Evolutionary conservation across 2,888 invertebrate genomes (phyloP), one percentile per base, ranked within the genome.

Genomic region (Dioctria linearis): DNA sequence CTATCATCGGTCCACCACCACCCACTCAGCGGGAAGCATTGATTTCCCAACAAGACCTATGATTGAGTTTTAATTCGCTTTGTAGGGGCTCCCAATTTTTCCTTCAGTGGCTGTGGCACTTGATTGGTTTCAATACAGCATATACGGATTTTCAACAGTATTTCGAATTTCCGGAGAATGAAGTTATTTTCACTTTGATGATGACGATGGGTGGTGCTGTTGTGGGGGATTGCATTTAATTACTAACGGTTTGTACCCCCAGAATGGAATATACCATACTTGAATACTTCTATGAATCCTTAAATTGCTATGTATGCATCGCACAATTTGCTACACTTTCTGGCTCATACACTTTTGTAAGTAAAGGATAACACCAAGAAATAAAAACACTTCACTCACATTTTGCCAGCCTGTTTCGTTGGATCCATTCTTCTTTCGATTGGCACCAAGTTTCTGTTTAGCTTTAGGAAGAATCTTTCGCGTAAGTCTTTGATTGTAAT

Each of bases 61-160:
- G 76, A 76, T 76, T 76, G 61, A 76, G 76, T 76, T 76, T 76
- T 76, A 76, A 76, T 76, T 76, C 61, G 76, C 76, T 76, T 76
- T 76, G 76, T 76, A 76, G 61, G 59, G 46, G 25, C 43, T 76
- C 25, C 61, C 76, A 61, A 61, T 61, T 76, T 76, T 76, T 76
- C 37, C 49, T 49, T 46, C 46, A 9, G 37, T 40, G 46, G 25
- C 46, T 25, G 37, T 40, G 46, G 25, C 76, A 76, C 61, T 61
- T 73, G 43, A 76, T 59, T 76, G 76, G 61, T 43, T 49, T 73
- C 54, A 40, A 25, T 25, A 25, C 25, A 73, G 37, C 67, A 67
- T 49, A 69, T 69, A 66, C 42, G 67, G 46, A 49, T 25, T 9
- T 37, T 46, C 49, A 25, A 25, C 25, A 46, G 49, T n/a, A 49